These are phyloP conservation scores for Ophion ellenae DNA, from an alignment of 2,888 invertebrate genomes.

Conservation along the genomic window DNA sequence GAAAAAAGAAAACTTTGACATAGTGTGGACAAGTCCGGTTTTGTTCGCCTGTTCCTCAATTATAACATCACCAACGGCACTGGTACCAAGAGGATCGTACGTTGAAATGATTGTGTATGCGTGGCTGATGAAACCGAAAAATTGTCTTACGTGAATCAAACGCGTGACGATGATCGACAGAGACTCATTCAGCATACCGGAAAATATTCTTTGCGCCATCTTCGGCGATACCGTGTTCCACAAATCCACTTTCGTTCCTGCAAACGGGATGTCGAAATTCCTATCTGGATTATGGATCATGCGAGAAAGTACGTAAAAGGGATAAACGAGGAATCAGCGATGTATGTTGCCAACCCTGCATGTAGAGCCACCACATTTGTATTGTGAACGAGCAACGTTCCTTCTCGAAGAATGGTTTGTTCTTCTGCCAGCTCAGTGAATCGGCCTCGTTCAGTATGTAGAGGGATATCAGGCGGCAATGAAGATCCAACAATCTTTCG, in stretches of 20 bases:
- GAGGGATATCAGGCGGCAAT: slow-evolving; percentile 90
- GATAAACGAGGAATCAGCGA: not conserved
- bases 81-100: too few species aligned
- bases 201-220: slow-evolving; percentile 93
- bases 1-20: too few species aligned
- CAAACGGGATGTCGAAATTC: slow-evolving; percentile 66
- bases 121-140: not conserved
- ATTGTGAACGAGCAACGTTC: slow-evolving; percentile 92
- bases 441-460: slow-evolving; percentile 94
- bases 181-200: slow-evolving; percentile 94
- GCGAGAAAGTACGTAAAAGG: not conserved
- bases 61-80: slow-evolving; percentile 10
- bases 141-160: slow-evolving; percentile 88
- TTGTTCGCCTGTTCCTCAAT: too few species aligned
- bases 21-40: too few species aligned
- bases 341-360: slow-evolving; percentile 87
- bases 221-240: slow-evolving; percentile 95
- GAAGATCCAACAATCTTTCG: slow-evolving; percentile 92
- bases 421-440: slow-evolving; percentile 90
- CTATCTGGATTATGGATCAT: not conserved
- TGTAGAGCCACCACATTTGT: slow-evolving; percentile 95
- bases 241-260: slow-evolving; percentile 91
- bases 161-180: slow-evolving; percentile 91
- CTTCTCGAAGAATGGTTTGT: slow-evolving; percentile 88
- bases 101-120: not conserved